Conservation (phyloP, 2,797 vertebrate genomes). For the Alcedo atthis region DNA sequence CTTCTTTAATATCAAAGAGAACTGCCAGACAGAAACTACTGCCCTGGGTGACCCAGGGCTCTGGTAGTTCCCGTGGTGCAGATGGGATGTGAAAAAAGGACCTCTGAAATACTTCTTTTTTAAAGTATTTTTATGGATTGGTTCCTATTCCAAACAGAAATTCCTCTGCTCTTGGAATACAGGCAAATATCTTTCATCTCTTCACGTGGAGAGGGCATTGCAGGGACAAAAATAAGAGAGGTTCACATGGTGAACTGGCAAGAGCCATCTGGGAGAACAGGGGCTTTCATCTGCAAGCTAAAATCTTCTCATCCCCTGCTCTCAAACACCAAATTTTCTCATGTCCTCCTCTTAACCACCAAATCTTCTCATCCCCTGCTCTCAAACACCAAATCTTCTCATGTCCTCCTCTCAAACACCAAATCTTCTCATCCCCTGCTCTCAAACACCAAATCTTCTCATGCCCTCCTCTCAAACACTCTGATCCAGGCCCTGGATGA, state of each 20-base stretch:
- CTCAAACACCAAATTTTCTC: neutral
- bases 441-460: neutral
- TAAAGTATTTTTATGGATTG: neutral
- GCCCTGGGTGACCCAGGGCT: neutral
- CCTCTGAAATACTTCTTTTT: neutral
- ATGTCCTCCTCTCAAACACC: neutral
- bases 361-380: neutral
- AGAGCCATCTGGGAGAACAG: neutral
- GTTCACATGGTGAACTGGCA: neutral
- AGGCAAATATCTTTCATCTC: neutral
- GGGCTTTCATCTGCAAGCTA: neutral
- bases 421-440: neutral
- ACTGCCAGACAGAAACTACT: neutral
- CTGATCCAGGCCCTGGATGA: neutral
- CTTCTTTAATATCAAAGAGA: neutral
- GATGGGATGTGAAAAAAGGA: neutral
- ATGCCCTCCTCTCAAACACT: neutral
- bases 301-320: neutral
- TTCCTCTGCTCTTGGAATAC: neutral
- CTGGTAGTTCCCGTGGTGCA: neutral
- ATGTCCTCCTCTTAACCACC: too few relatives aligned
- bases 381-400: neutral
- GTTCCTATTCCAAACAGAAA: slow-evolving; percentile 21
- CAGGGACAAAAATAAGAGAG: neutral
- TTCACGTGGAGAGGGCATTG: slow-evolving; percentile 15